Base-by-base conservation (phyloP, 2,797 vertebrate genomes). In the Ibycter americanus region DNA sequence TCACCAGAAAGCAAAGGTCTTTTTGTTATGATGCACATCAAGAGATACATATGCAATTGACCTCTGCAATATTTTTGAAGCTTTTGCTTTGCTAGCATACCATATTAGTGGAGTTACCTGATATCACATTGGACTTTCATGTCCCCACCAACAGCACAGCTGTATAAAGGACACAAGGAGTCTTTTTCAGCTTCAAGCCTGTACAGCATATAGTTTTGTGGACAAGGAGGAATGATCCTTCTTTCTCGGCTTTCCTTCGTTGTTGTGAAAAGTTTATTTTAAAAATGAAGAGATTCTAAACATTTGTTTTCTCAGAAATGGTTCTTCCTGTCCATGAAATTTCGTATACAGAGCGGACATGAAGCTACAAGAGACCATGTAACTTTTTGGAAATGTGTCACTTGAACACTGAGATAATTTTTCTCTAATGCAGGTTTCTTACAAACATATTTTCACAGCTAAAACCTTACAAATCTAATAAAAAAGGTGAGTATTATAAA, bases 21-120 rank as follows among this genome's bases (percentile, higher is more conserved):
- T 76, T 80, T 25, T 83, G 10, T 42, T 59, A 8, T 1, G 11
- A 20, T 18, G 4, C 4, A 1, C 8, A 4, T 13, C 42, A 13
- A 47, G 55, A 27, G 26, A 15, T 2, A 15, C 1, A 8, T 42
- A 12, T 31, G 19, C 12, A 19, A 8, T 0, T 38, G 55, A 38
- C 8, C 20, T 10, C 66, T 62, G 52, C 65, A 34, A 4, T 46
- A 13, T 21, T 74, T 83, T 71, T 63, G 32, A 38, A 81, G 16
- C 49, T 61, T 20, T 44, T 85, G 26, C 32, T 72, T 25, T 52
- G 54, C 15, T 63, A 12, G 23, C 7, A 5, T 4, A 6, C 27
- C 5, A 1, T 9, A 12, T 16, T 42, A 40, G 15, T 26, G 46
- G n/a, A 29, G 34, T 46, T 92, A 6, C 6, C 23, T 10, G 8